Conservation (phyloP, 2,113 vertebrate genomes). For the Myrmecobius fasciatus region DNA sequence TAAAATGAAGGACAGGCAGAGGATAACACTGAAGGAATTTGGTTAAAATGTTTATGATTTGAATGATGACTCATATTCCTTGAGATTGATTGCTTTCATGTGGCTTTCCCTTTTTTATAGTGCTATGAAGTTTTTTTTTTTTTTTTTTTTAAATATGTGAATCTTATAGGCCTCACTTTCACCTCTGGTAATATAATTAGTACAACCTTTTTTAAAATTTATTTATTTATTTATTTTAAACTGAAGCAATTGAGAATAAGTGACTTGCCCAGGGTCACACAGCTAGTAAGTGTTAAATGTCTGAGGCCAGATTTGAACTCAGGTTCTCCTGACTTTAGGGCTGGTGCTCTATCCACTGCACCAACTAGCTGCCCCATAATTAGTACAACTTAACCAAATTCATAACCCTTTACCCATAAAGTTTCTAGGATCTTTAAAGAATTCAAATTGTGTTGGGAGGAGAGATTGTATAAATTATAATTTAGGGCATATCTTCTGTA, state of each 20-base stretch:
- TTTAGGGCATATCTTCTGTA: neutral
- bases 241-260: too few species aligned
- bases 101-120: constrained; percentile 42
- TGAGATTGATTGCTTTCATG: constrained; percentile 12
- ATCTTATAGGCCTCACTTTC: constrained; percentile 20
- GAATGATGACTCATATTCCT: constrained; percentile 36
- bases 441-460: neutral
- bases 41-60: constrained; percentile 24
- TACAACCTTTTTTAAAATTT: neutral
- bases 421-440: constrained; percentile 33
- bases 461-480: neutral
- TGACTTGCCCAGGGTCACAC: too few species aligned
- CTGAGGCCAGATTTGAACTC: too few species aligned
- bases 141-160: neutral
- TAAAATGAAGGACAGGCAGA: constrained; percentile 30
- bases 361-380: neutral
- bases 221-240: too few species aligned
- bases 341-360: too few species aligned
- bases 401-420: neutral
- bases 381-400: constrained; percentile 12
- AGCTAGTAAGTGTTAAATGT: too few species aligned
- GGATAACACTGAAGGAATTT: neutral
- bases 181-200: constrained; percentile 34
- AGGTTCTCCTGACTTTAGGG: too few species aligned
- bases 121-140: constrained; percentile 28